Base-by-base conservation (phyloP, 2,888 invertebrate species). In the Oxyscelio sp. region DNA sequence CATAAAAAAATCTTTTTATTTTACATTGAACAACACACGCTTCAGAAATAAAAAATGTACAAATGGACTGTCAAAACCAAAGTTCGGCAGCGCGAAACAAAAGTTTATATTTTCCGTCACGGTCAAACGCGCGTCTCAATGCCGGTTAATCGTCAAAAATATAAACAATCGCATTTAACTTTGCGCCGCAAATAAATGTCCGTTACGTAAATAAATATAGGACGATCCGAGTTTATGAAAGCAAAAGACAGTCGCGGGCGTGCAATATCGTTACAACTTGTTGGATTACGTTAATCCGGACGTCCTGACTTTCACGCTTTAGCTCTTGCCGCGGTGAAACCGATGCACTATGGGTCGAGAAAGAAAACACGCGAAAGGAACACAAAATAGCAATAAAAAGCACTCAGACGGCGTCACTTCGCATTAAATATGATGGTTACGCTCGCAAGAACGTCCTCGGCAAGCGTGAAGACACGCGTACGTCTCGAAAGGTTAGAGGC, bases 391-490 rank as follows among this genome's bases (percentile, higher is more conserved):
- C 50, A 56, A 70, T 75, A 58, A 71, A 74, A 56, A 52, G 73
- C 74, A 34, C 50, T 59, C 68, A 38, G 83, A 83, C 82, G 83
- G 34, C 70, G 74, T 70, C 83, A 66, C 70, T 74, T 75, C 75
- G 71, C 63, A 84, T 83, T 81, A 81, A 74, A 74, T 74, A 65
- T 50, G 80, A 34, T 45, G 54, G 92, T 93, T 88, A 92, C 92
- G 92, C 91, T 92, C 81, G 74, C 90, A 75, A 87, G 84, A 88
- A 86, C 90, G 82, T 92, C 92, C 92, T 91, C 92, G 91, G 93
- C 93, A 93, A 93, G 93, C 93, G 93, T 93, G 92, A 91, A 93
- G 90, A 89, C 88, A 81, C 86, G 84, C 82, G 82, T 70, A 50
- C 34, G 70, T 65, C 77, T 66, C 78, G 63, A 38, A 52, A 61